Evolutionary conservation across 2,797 vertebrate species (phyloP).

Genomic region (Thaleichthys pacificus): DNA sequence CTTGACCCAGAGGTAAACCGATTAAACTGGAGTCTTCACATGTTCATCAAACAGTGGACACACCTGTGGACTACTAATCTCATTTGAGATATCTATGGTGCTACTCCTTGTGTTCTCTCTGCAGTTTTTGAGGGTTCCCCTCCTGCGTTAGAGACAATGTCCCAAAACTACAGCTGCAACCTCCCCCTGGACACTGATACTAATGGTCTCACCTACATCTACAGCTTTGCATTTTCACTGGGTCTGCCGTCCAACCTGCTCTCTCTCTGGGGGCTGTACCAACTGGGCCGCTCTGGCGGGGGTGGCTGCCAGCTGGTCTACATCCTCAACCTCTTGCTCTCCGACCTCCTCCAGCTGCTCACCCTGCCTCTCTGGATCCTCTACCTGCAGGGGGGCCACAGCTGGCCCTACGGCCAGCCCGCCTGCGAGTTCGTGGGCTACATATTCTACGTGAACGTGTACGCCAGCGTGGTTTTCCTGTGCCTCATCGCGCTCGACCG

Average conservation of each 20-base stretch:
- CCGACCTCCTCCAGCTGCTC: conserved; percentile 78
- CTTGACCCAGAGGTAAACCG: no score
- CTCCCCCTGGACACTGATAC: conserved; percentile 72
- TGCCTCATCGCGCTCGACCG: conserved; percentile 79
- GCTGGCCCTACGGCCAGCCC: conserved; percentile 66
- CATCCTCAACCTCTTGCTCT: conserved; percentile 78
- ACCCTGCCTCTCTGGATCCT: conserved; percentile 80
- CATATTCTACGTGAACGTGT: conserved; percentile 78
- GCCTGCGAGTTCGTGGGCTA: conserved; percentile 79
- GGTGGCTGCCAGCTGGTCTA: conserved; percentile 77
- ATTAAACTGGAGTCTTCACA: conserved; percentile 15
- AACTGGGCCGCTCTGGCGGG: conserved; percentile 69
- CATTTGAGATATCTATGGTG: not conserved
- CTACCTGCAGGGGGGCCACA: conserved; percentile 70
- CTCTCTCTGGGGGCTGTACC: conserved; percentile 80
- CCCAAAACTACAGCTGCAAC: conserved; percentile 70
- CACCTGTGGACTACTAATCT: conserved; percentile 19
- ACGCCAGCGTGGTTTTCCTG: conserved; percentile 78
- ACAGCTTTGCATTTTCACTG: conserved; percentile 75
- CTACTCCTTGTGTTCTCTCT: conserved; percentile 28
- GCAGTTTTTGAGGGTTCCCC: conserved; percentile 21
- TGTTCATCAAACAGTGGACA: conserved; percentile 31
- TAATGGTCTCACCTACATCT: conserved; percentile 75
- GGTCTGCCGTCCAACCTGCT: conserved; percentile 81
- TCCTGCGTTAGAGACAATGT: conserved; percentile 53